phyloP scores from a whole-genome alignment of 2,888 invertebrate genomes.

The Yponomeuta sedellus region DNA sequence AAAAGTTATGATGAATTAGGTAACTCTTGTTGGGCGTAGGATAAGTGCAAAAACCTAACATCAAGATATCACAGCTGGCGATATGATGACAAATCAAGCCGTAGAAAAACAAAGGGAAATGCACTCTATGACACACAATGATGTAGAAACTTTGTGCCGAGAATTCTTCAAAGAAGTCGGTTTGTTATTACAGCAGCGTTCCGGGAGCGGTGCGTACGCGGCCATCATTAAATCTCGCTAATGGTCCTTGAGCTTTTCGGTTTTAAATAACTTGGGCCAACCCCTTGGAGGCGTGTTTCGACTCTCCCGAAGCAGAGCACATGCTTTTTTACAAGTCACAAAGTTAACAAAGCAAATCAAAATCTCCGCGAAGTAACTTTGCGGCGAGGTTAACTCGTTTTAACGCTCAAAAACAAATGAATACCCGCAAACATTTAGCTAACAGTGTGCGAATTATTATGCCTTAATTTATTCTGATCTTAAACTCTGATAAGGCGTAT shows the following conservation, averaged over 20 bases:
- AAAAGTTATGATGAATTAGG: too few species aligned
- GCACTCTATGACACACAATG: neutral
- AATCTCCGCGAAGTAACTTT: constrained; percentile 54
- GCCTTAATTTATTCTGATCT: constrained; percentile 10
- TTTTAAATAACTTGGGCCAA: constrained; percentile 66
- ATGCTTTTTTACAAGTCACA: constrained; percentile 61
- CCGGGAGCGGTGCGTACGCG: constrained; percentile 45
- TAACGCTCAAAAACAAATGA: neutral
- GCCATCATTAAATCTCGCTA: constrained; percentile 73
- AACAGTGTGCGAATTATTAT: neutral
- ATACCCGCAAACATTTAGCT: neutral
- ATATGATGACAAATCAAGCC: neutral
- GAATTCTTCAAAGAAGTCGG: neutral
- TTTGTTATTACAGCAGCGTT: constrained; percentile 23
- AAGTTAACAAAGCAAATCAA: constrained; percentile 60
- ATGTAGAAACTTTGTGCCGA: neutral
- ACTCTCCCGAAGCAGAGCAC: constrained; percentile 35
- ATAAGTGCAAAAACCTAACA: too few species aligned
- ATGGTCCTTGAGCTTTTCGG: constrained; percentile 70
- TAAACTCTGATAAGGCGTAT: constrained; percentile 19
- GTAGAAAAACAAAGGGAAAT: neutral
- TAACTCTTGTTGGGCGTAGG: too few species aligned
- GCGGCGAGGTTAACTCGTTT: constrained; percentile 33
- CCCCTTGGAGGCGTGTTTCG: constrained; percentile 55
- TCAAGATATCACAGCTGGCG: too few species aligned